Conservation (phyloP, 2,797 vertebrate genomes). For the Peromyscus aztecus region DNA sequence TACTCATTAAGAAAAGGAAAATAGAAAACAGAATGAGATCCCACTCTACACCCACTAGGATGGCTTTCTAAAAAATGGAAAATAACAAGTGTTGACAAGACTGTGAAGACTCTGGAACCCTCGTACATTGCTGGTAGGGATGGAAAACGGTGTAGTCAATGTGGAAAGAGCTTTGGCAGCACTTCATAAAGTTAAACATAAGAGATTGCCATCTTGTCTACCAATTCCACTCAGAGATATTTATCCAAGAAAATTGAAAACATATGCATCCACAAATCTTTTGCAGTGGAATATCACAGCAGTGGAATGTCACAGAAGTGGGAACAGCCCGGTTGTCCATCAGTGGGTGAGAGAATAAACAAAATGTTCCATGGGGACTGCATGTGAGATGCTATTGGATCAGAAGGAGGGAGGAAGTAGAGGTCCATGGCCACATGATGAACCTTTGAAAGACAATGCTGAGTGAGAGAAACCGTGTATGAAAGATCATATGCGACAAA, state of each 20-base stretch:
- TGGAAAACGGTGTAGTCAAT: background rate
- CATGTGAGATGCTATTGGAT: background rate
- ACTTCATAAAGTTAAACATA: slow-evolving; percentile 23
- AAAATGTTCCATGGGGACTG: background rate
- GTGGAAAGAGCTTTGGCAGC: background rate
- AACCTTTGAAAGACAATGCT: background rate
- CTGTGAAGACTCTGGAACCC: background rate
- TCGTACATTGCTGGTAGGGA: background rate
- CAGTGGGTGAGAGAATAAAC: background rate
- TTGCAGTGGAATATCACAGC: background rate
- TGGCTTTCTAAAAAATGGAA: background rate
- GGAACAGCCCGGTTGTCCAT: background rate
- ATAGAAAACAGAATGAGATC: background rate
- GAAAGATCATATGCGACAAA: background rate
- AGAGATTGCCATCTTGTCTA: background rate
- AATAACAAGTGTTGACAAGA: background rate
- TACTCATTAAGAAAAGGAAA: slow-evolving; percentile 24
- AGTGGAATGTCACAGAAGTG: background rate
- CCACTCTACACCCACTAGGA: background rate
- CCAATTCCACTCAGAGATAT: background rate
- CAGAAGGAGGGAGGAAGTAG: background rate
- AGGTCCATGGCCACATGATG: rapidly evolving
- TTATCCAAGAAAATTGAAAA: slow-evolving; percentile 52
- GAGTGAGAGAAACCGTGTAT: background rate
- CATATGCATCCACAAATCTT: background rate